phyloP scores from a whole-genome alignment of 2,888 invertebrate species.

The Ophion costatus region DNA sequence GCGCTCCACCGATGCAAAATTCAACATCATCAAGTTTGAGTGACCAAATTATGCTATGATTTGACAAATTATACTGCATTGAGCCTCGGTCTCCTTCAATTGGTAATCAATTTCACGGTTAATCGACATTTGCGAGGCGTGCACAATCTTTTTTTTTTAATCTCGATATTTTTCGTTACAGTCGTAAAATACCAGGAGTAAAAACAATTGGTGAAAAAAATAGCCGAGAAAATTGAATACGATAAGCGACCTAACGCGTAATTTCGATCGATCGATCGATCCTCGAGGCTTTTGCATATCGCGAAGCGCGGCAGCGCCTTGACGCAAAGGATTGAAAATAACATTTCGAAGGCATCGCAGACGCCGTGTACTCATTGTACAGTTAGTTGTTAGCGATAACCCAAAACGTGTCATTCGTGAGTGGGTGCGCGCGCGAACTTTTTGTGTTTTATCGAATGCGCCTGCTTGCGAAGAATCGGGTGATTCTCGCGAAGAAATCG shows the following conservation, averaged over 20 bases:
- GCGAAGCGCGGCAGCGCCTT: neutral
- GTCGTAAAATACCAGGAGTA: neutral
- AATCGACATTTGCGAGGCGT: too few relatives aligned
- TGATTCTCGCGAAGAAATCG: neutral
- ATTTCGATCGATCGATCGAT: constrained; percentile 63
- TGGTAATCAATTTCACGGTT: too few relatives aligned
- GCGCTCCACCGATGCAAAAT: too few relatives aligned
- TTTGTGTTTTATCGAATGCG: constrained; percentile 12
- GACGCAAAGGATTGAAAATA: neutral
- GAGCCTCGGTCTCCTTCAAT: too few relatives aligned
- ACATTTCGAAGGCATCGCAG: neutral
- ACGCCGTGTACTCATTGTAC: neutral
- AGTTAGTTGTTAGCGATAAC: neutral
- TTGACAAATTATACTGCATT: too few relatives aligned
- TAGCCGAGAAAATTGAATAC: neutral
- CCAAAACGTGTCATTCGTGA: constrained; percentile 22
- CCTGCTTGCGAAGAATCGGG: neutral
- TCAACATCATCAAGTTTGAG: too few relatives aligned
- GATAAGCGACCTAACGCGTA: neutral
- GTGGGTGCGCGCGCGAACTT: constrained; percentile 39
- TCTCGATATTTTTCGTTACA: neutral
- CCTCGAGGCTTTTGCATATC: constrained; percentile 44
- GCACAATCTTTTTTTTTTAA: too few relatives aligned
- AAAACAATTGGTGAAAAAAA: neutral
- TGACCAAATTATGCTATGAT: too few relatives aligned